These are phyloP conservation scores for Burhinus bistriatus DNA, from an alignment of 2,113 vertebrate genomes.

Conservation along the genomic window DNA sequence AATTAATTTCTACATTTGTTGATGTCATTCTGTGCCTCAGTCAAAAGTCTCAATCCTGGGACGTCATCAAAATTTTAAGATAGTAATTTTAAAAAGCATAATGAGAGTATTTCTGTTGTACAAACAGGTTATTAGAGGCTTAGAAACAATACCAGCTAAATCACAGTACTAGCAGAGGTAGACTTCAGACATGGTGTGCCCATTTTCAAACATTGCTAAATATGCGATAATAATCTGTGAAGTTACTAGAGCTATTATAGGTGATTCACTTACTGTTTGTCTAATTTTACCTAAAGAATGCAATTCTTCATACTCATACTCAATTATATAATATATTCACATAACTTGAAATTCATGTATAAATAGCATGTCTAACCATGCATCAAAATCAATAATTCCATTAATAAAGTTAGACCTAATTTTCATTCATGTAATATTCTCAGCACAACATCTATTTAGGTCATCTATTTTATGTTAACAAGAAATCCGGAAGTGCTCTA, in stretches of 20 bases:
- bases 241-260: background rate
- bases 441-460: constrained; percentile 31
- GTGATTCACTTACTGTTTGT: background rate
- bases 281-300: background rate
- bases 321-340: background rate
- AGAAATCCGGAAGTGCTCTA: constrained; percentile 28
- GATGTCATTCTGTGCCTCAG: background rate
- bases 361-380: background rate
- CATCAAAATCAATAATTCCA: background rate
- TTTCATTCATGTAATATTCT: constrained; percentile 36
- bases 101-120: background rate
- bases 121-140: background rate
- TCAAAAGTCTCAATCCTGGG: background rate
- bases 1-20: background rate
- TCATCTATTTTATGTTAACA: constrained; percentile 20
- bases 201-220: background rate
- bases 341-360: background rate
- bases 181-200: background rate
- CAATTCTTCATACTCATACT: background rate
- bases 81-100: background rate
- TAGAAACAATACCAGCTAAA: background rate
- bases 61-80: background rate
- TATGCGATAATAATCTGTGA: background rate
- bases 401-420: constrained; percentile 1
- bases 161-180: background rate